These are phyloP conservation scores for Collichthys lucidus DNA, from an alignment of 2,113 vertebrate genomes.

Conservation along the genomic window DNA sequence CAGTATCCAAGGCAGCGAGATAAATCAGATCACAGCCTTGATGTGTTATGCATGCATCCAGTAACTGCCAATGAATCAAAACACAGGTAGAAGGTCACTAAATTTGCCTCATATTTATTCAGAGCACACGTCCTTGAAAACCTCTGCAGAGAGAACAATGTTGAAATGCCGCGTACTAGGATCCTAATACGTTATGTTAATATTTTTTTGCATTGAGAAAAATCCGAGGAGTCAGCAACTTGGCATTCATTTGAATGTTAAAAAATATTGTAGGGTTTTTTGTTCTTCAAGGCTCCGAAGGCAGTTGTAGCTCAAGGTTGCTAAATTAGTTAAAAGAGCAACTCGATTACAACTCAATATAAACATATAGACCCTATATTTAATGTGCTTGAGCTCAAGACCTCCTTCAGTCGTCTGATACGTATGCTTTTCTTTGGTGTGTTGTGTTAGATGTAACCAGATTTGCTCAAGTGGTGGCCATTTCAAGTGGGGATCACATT, in stretches of 20 bases:
- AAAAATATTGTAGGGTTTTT: constrained; percentile 38
- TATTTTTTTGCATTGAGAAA: constrained; percentile 65
- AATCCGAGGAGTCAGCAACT: constrained; percentile 49
- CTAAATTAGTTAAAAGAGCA: not conserved
- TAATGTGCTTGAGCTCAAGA: not conserved
- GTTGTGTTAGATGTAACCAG: not conserved
- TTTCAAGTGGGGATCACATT: constrained; percentile 24
- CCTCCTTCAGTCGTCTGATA: not conserved
- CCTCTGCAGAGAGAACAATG: constrained; percentile 58
- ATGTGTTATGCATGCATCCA: constrained; percentile 78
- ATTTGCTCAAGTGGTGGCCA: not conserved
- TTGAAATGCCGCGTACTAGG: constrained; percentile 31
- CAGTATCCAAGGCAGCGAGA: constrained; percentile 67
- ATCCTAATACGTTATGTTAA: constrained; percentile 30
- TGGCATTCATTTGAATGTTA: constrained; percentile 64
- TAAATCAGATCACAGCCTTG: constrained; percentile 81
- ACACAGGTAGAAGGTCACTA: constrained; percentile 82
- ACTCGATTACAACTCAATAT: not conserved
- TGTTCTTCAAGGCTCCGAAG: constrained; percentile 53
- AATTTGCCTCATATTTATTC: constrained; percentile 83
- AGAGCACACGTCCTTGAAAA: constrained; percentile 78
- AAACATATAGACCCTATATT: not conserved
- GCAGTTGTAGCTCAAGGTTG: constrained; percentile 22
- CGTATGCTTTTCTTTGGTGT: not conserved
- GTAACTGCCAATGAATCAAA: constrained; percentile 82